Base-by-base conservation (phyloP, 2,888 invertebrate species). In the Chrysotoxum bicinctum region DNA sequence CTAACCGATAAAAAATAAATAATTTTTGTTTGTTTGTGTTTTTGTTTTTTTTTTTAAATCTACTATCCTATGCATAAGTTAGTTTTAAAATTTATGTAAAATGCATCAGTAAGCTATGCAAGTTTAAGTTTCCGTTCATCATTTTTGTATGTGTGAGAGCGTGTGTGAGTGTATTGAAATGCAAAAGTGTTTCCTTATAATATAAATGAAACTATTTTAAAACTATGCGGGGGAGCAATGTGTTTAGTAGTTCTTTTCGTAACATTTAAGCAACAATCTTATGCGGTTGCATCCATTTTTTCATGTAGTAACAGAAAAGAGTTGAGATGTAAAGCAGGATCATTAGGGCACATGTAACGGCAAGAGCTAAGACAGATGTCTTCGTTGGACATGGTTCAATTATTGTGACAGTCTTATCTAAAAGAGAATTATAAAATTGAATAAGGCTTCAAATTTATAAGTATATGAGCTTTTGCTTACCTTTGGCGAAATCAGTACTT, bases 361-460 rank as follows among this genome's bases (percentile, higher is more conserved):
- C 97, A 81, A 98, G 93, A 40, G 97, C 96, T 88, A 98, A 92
- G n/a, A 98, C 96, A 7, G 98, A 98, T 30, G 96, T 96, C 92
- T 97, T 97, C 89, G 97, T 97, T 60, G 98, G 98, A 91, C 98
- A 98, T 14, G 97, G 97, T 91, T 97, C 97, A 88, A 97, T 95
- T 88, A 97, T 96, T 88, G 97, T 97, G 88, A 97, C 96, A 73
- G 97, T 97, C 94, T 97, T 97, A 91, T 97, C 97, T 96, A 1
- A 93, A 45, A 43, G 3, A n/a, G 14, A 23, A 40, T 4, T 10
- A 37, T 4, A 40, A n/a, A 40, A n/a, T 0, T 14, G 1, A 37
- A 7, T 43, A 0, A 40, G n/a, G n/a, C 3, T 3, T 35, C 10
- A 6, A n/a, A 0, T 2, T 14, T 7, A 40, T 1, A n/a, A 7